These are phyloP conservation scores for Machimus rusticus DNA, from an alignment of 2,888 invertebrate species.

Conservation along the genomic window DNA sequence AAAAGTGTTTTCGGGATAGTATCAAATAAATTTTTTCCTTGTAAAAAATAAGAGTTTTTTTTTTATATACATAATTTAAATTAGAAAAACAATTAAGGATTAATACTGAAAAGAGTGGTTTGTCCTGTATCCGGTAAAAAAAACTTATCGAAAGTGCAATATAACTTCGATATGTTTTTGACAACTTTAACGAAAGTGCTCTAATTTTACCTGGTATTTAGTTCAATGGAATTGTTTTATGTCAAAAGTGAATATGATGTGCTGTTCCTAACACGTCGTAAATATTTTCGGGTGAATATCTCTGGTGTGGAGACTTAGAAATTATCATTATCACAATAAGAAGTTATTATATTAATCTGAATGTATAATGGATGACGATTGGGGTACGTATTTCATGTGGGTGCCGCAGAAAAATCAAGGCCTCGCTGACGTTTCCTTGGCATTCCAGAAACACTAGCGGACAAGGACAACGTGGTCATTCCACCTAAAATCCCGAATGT, in stretches of 20 bases:
- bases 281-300: constrained; percentile 22
- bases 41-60: no score
- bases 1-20: neutral
- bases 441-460: constrained; percentile 58
- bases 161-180: neutral
- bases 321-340: neutral
- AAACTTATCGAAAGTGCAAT: neutral
- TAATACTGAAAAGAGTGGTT: neutral
- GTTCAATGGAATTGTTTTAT: neutral
- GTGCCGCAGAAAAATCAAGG: neutral
- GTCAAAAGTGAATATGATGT: constrained; percentile 26
- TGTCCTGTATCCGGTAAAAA: no score
- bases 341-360: constrained; percentile 3
- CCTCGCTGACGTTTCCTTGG: constrained; percentile 1
- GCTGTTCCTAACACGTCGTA: constrained; percentile 41
- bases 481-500: constrained; percentile 68
- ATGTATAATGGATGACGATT: constrained; percentile 71
- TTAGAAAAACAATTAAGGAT: neutral
- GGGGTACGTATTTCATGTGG: constrained; percentile 67
- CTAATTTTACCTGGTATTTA: neutral
- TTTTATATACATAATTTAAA: no score
- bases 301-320: neutral
- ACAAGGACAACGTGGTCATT: constrained; percentile 73
- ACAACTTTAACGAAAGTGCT: neutral
- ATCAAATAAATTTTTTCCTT: no score